Evolutionary conservation across 35 echinoderm and acorn worm species (phyloP).

Genomic region (Diadema setosum): DNA sequence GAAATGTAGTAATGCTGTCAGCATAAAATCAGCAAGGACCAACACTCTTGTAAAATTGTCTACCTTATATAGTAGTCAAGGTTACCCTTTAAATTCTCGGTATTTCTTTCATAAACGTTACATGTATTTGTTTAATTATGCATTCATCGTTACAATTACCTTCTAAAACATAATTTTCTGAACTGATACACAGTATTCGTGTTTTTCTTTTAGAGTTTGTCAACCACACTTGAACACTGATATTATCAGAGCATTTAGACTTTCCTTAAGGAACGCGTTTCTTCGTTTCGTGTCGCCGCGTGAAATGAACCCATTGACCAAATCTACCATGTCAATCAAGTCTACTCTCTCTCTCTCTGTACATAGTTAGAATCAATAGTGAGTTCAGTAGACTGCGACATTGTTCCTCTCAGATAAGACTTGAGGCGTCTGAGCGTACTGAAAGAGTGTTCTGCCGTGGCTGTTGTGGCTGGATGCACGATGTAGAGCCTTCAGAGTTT

Average conservation of each 20-base stretch:
- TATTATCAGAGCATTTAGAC: not conserved
- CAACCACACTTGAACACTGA: too few relatives aligned
- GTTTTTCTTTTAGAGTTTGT: too few relatives aligned
- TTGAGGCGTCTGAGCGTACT: constrained; percentile 10
- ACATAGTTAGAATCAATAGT: not conserved
- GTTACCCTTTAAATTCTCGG: too few relatives aligned
- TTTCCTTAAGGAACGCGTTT: not conserved
- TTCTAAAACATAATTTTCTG: too few relatives aligned
- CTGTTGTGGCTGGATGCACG: constrained; percentile 18
- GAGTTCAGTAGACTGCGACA: not conserved
- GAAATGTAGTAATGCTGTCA: too few relatives aligned
- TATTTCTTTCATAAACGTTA: too few relatives aligned
- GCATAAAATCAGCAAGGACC: too few relatives aligned
- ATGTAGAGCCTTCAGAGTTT: not conserved
- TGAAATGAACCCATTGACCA: not conserved
- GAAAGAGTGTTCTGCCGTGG: constrained; percentile 22
- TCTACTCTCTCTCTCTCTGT: not conserved
- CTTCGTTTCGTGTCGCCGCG: not conserved
- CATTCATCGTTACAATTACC: too few relatives aligned
- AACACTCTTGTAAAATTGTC: too few relatives aligned
- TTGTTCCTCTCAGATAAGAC: constrained; percentile 30
- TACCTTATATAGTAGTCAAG: too few relatives aligned
- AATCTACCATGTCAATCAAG: not conserved
- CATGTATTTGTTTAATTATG: too few relatives aligned
- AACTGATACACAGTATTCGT: too few relatives aligned